phyloP scores from a whole-genome alignment of 1,140 invertebrate genomes.

The Papilio glaucus region DNA sequence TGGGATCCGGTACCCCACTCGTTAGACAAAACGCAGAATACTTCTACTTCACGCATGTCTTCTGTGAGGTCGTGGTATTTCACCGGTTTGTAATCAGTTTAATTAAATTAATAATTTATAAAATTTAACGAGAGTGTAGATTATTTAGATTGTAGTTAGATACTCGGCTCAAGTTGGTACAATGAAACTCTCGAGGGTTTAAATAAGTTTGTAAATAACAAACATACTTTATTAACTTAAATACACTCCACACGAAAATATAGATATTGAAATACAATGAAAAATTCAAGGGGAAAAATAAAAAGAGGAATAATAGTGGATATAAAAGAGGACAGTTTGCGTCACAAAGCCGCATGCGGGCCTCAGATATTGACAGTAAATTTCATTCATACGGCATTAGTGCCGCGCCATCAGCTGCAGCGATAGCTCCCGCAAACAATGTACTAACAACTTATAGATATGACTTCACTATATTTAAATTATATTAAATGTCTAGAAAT shows the following conservation, averaged over 20 bases:
- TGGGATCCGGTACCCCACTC: too few species aligned
- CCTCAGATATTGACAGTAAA: constrained; percentile 83
- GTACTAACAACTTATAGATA: constrained; percentile 43
- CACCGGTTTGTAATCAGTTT: too few species aligned
- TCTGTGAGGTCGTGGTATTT: too few species aligned
- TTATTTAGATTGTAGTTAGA: too few species aligned
- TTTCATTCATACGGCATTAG: constrained; percentile 83
- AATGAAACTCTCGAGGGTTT: too few species aligned
- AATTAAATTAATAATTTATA: too few species aligned
- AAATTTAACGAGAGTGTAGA: too few species aligned
- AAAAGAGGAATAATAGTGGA: constrained; percentile 70
- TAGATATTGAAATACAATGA: constrained; percentile 58
- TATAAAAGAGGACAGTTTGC: constrained; percentile 79
- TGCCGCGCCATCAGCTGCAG: constrained; percentile 80
- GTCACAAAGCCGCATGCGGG: constrained; percentile 82
- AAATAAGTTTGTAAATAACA: too few species aligned
- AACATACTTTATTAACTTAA: background rate
- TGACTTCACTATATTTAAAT: constrained; percentile 18
- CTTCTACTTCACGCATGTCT: too few species aligned
- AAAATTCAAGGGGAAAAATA: constrained; percentile 69
- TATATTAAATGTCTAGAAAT: too few species aligned
- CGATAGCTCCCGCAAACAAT: constrained; percentile 72
- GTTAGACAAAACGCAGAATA: too few species aligned
- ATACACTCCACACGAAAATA: constrained; percentile 34
- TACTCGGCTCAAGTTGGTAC: too few species aligned